Base-by-base conservation (phyloP, 2,797 vertebrate genomes). In the Parotocinclus haroldoi region DNA sequence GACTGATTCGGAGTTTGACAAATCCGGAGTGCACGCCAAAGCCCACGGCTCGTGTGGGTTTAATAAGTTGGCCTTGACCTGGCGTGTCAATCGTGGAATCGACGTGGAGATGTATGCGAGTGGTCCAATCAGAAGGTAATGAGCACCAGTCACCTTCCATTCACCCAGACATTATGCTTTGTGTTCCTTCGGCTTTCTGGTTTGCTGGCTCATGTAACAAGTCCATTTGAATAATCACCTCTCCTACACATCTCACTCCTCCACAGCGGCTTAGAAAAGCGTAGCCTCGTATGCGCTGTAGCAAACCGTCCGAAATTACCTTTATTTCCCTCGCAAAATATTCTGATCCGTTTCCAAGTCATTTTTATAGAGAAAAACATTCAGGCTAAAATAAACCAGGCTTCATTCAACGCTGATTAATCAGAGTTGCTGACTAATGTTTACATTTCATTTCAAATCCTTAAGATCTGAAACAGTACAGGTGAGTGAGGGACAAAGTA, bases 81-180 rank as follows among this genome's bases (percentile, higher is more conserved):
- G 2, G 3, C 9, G 59, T 79, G 81, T 80, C 83, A 83, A 60
- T 80, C 79, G 75, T 18, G 63, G 58, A 69, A 38, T 27, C 38
- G 72, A 56, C 70, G 60, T 57, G 71, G 48, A 38, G 61, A 68
- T 71, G 74, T 76, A 78, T 79, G 51, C 67, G n/a, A 60, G 58
- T 63, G 56, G 78, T 68, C 79, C 78, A 82, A 79, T 84, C 71
- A 64, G 76, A 71, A 40, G 58, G 39, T 63, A 64, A 67, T 75
- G 36, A 78, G 76, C 39, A n/a, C 71, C 72, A 76, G 79, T 78
- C 73, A 79, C 75, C 73, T 51, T 49, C 9, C 27, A n/a, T 10
- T 69, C 79, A 69, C 52, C 75, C 74, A 67, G 68, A 65, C 79
- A 83, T 84, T 86, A 60, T 3, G 10, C 36, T 7, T 9, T 10